Conservation (phyloP, 2,888 invertebrate genomes). For the Labia minor region DNA sequence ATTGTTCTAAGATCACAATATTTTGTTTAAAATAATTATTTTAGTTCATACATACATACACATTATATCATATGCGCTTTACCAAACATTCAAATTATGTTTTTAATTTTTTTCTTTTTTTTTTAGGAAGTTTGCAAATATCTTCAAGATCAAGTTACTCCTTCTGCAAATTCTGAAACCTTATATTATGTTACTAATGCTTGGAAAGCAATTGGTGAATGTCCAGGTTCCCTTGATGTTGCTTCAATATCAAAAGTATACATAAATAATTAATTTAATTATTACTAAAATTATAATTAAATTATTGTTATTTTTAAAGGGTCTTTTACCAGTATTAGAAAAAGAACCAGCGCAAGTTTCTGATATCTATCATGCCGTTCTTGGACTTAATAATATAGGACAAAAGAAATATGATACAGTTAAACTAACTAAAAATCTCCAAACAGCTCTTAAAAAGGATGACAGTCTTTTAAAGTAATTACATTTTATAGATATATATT, state of each 20-base stretch:
- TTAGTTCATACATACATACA: too few species aligned
- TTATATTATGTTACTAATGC: constrained; percentile 55
- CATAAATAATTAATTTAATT: constrained; percentile 15
- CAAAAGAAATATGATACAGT: constrained; percentile 49
- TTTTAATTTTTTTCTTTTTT: constrained; percentile 20
- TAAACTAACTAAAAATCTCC: constrained; percentile 60
- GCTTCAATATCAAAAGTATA: constrained; percentile 39
- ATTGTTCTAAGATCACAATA: too few species aligned
- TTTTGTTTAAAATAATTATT: too few species aligned
- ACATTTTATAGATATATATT: constrained; percentile 20
- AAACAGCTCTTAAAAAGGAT: constrained; percentile 71
- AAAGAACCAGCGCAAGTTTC: constrained; percentile 53
- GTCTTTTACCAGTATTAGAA: constrained; percentile 47
- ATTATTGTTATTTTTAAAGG: constrained; percentile 24
- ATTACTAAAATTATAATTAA: too few species aligned
- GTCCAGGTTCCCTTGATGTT: constrained; percentile 43
- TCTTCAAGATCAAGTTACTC: constrained; percentile 34
- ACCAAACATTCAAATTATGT: too few species aligned
- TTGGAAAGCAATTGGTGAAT: constrained; percentile 47
- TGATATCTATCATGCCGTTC: constrained; percentile 65
- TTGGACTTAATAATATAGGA: constrained; percentile 55
- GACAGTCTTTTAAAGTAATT: constrained; percentile 59
- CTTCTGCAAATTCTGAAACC: constrained; percentile 37
- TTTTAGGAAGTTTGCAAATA: constrained; percentile 41
- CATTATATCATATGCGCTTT: too few species aligned